These are phyloP conservation scores for Agrochola macilenta DNA, from an alignment of 2,888 invertebrate species.

Conservation along the genomic window DNA sequence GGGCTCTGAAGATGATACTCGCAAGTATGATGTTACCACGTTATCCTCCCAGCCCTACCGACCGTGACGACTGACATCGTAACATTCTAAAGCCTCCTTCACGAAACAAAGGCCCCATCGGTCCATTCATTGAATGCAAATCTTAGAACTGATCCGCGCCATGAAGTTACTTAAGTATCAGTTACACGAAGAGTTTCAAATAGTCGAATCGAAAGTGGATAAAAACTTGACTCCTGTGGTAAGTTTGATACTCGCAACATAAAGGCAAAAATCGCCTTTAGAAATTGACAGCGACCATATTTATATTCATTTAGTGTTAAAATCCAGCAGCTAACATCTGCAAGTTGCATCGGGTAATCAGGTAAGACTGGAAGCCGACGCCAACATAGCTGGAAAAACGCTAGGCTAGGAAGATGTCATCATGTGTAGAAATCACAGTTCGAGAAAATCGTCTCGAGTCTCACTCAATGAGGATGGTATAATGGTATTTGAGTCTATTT, in stretches of 20 bases:
- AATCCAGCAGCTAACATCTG: not conserved
- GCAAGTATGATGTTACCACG: not conserved
- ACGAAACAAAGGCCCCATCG: constrained; percentile 43
- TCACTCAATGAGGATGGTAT: not conserved
- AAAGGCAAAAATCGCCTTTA: not conserved
- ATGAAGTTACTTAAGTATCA: constrained; percentile 17
- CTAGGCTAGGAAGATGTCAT: not conserved
- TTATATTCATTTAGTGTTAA: not conserved
- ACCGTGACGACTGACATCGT: constrained; percentile 33
- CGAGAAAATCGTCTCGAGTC: not conserved
- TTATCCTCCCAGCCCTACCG: constrained; percentile 11
- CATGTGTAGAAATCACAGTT: not conserved
- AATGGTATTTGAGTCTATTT: not conserved
- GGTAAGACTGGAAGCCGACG: not conserved
- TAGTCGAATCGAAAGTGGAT: not conserved
- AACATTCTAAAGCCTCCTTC: constrained; percentile 34
- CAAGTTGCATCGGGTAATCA: not conserved
- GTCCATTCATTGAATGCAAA: constrained; percentile 62
- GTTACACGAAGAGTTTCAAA: not conserved
- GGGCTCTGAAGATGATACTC: not conserved
- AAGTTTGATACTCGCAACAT: not conserved
- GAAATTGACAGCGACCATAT: no score
- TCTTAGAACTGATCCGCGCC: constrained; percentile 31
- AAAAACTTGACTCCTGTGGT: not conserved
- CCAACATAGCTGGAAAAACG: not conserved